Conservation (phyloP, 2,797 vertebrate species). For the Phoxinus dragarum region DNA sequence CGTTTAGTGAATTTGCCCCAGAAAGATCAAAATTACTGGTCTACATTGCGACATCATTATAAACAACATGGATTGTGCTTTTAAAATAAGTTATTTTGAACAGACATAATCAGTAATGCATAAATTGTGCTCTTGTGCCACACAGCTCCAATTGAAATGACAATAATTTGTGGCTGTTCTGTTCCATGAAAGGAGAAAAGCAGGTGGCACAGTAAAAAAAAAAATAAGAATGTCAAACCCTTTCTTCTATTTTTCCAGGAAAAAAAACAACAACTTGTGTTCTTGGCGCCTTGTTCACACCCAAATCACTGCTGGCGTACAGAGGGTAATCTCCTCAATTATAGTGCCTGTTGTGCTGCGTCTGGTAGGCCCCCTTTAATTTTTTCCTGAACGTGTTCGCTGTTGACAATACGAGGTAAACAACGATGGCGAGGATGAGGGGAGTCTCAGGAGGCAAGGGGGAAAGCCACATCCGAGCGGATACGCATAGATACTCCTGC, state of each 20-base stretch:
- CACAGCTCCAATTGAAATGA: constrained; percentile 21
- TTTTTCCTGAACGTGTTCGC: constrained; percentile 62
- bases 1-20: not conserved
- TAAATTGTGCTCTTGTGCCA: not conserved
- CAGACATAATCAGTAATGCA: constrained; percentile 5
- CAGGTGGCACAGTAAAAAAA: constrained; percentile 72
- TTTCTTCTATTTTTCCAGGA: constrained; percentile 69
- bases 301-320: constrained; percentile 76
- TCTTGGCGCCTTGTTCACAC: constrained; percentile 69
- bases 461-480: constrained; percentile 74
- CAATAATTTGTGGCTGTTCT: constrained; percentile 61
- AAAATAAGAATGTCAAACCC: constrained; percentile 73
- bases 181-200: constrained; percentile 72
- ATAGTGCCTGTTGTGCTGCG: constrained; percentile 73
- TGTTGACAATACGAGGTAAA: constrained; percentile 84
- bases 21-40: constrained; percentile 33
- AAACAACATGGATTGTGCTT: constrained; percentile 15
- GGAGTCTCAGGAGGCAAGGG: constrained; percentile 80
- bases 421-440: constrained; percentile 72
- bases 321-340: constrained; percentile 84
- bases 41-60: not conserved
- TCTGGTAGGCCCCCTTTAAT: constrained; percentile 75
- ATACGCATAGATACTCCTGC: constrained; percentile 51
- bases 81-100: constrained; percentile 20
- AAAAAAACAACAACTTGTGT: constrained; percentile 66